These are phyloP conservation scores for Meandrusa payeni DNA, from an alignment of 2,888 invertebrate genomes.

Conservation along the genomic window DNA sequence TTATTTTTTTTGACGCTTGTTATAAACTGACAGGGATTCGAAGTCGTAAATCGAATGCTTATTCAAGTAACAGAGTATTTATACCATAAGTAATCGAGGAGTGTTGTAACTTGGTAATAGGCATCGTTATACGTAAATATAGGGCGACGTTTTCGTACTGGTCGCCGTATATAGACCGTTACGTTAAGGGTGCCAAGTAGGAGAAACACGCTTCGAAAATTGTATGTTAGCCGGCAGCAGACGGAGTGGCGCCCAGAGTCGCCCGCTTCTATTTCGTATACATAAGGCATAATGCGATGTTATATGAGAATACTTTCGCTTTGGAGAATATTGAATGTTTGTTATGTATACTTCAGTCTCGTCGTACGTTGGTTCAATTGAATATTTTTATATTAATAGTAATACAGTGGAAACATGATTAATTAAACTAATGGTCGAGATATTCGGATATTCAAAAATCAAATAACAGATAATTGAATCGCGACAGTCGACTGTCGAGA, in stretches of 20 bases:
- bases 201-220: slow-evolving; percentile 7
- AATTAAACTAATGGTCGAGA: no score
- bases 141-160: slow-evolving; percentile 2
- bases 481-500: no score
- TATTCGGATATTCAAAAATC: no score
- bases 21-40: no score
- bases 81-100: neutral
- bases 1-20: no score
- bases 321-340: neutral
- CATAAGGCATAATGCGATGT: slow-evolving; percentile 2
- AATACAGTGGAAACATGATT: no score
- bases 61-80: no score
- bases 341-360: neutral
- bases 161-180: slow-evolving; percentile 11
- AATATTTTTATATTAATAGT: no score
- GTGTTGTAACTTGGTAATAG: neutral
- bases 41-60: no score
- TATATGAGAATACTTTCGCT: slow-evolving; percentile 2
- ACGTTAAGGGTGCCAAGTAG: slow-evolving; percentile 15
- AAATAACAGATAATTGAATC: no score
- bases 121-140: slow-evolving; percentile 7
- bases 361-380: no score
- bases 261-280: slow-evolving; percentile 4
- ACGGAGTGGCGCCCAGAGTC: slow-evolving; percentile 51
- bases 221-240: slow-evolving; percentile 31